These are phyloP conservation scores for Mus caroli DNA, from an alignment of 2,797 vertebrate genomes.

Conservation along the genomic window DNA sequence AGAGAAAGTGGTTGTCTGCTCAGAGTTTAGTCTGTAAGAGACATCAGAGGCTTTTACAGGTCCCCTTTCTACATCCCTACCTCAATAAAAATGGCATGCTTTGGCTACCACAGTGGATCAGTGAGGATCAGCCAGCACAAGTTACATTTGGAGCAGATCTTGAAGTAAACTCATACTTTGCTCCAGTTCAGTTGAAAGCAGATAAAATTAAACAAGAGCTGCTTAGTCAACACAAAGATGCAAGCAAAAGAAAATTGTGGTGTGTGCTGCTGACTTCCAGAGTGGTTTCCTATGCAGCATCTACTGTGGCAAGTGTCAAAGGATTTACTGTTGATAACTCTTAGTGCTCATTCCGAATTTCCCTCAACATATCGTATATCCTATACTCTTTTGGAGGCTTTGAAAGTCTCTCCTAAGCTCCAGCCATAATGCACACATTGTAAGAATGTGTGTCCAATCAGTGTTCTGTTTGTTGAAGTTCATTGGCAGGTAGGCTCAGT, in stretches of 20 bases:
- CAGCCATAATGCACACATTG: not conserved
- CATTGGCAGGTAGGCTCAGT: not conserved
- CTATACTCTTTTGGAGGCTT: not conserved
- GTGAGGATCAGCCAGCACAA: not conserved
- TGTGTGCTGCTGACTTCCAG: not conserved
- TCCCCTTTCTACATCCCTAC: not conserved
- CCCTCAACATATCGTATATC: not conserved
- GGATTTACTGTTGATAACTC: not conserved
- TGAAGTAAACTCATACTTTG: not conserved
- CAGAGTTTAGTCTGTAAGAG: not conserved
- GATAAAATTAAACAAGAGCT: not conserved
- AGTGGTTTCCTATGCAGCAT: not conserved
- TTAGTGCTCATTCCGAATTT: not conserved
- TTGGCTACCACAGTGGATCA: not conserved
- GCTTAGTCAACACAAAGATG: not conserved
- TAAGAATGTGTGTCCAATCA: not conserved
- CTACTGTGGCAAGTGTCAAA: not conserved
- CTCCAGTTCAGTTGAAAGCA: not conserved
- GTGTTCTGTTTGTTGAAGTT: conserved; percentile 15
- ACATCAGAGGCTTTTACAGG: not conserved
- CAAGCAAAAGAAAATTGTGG: not conserved
- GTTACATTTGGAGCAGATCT: not conserved
- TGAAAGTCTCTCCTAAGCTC: not conserved
- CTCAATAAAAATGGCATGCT: not conserved
- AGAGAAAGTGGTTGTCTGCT: not conserved